A percentile compares a stretch with the other conserved stretches of the same genome.
phyloP scores from a whole-genome alignment of 2,888 invertebrate genomes.

The Himalopsyche anomala region DNA sequence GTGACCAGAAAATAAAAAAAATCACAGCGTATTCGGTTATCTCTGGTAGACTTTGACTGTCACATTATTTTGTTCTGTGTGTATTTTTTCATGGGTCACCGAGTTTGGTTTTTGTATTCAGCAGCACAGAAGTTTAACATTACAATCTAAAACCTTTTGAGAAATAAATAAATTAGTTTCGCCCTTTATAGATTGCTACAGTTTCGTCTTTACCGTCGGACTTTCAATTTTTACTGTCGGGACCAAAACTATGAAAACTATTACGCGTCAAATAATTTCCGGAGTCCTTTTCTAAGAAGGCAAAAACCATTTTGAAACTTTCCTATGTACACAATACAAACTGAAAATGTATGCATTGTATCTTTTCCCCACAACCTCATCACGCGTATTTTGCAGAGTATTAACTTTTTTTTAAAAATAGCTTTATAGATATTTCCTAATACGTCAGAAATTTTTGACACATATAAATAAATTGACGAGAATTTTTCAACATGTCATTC shows the following conservation, averaged over 20 bases:
- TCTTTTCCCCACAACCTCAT: too few species aligned
- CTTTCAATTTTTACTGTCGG: background rate
- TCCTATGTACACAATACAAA: too few species aligned
- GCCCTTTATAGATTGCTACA: background rate
- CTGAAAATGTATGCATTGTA: too few species aligned
- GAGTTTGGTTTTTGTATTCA: background rate
- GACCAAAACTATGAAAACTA: conserved; percentile 2
- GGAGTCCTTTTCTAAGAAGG: too few species aligned
- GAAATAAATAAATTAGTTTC: conserved; percentile 21
- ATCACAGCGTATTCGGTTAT: conserved; percentile 7
- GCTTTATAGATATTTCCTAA: too few species aligned
- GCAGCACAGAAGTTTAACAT: conserved; percentile 16
- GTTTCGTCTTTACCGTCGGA: background rate
- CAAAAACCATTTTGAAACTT: too few species aligned
- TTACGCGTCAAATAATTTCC: background rate
- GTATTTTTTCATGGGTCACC: conserved; percentile 16
- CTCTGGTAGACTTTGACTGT: conserved; percentile 10
- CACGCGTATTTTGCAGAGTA: too few species aligned
- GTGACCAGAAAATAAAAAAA: conserved; percentile 28
- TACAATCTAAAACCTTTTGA: conserved; percentile 14
- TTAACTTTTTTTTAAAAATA: too few species aligned
- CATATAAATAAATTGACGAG: too few species aligned
- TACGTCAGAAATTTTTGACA: too few species aligned
- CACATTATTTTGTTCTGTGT: conserved; percentile 13
- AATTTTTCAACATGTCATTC: too few species aligned